Percentiles rank a stretch among this genome's conserved stretches.
These are phyloP conservation scores for Brachyalestes nurse DNA, from an alignment of 2,797 vertebrate species.

Conservation along the genomic window DNA sequence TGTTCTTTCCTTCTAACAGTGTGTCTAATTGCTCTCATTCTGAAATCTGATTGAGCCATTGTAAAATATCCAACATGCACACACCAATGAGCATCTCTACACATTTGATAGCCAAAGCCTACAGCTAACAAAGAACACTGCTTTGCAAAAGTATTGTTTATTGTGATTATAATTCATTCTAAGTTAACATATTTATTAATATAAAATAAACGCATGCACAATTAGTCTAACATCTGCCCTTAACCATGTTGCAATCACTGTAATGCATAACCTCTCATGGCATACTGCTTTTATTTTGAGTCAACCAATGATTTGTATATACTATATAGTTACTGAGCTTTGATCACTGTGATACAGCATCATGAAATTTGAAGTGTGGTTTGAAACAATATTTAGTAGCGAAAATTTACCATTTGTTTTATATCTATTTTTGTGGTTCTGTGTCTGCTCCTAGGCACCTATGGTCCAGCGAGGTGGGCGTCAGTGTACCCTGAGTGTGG, in stretches of 20 bases:
- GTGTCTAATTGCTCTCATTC: too few relatives aligned
- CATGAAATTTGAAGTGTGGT: not conserved
- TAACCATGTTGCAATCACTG: not conserved
- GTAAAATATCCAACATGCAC: too few relatives aligned
- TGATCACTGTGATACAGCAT: not conserved
- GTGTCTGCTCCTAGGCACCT: constrained; percentile 80
- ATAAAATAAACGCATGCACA: too few relatives aligned
- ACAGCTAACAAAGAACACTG: too few relatives aligned
- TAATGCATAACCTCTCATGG: not conserved
- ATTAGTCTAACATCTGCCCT: not conserved
- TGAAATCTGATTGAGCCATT: too few relatives aligned
- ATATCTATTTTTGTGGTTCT: constrained; percentile 7
- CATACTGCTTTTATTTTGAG: not conserved
- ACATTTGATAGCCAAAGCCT: too few relatives aligned
- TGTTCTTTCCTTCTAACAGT: too few relatives aligned
- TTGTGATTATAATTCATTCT: too few relatives aligned
- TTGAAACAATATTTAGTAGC: not conserved
- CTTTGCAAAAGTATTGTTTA: too few relatives aligned
- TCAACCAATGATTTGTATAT: too few relatives aligned
- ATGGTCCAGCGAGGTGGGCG: constrained; percentile 91
- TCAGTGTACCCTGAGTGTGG: constrained; percentile 87
- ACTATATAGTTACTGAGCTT: not conserved
- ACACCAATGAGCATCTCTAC: too few relatives aligned
- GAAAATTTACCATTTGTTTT: not conserved
- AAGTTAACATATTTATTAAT: too few relatives aligned